phyloP scores from a whole-genome alignment of 2,113 vertebrate species.

The Mormyrus iriodes region DNA sequence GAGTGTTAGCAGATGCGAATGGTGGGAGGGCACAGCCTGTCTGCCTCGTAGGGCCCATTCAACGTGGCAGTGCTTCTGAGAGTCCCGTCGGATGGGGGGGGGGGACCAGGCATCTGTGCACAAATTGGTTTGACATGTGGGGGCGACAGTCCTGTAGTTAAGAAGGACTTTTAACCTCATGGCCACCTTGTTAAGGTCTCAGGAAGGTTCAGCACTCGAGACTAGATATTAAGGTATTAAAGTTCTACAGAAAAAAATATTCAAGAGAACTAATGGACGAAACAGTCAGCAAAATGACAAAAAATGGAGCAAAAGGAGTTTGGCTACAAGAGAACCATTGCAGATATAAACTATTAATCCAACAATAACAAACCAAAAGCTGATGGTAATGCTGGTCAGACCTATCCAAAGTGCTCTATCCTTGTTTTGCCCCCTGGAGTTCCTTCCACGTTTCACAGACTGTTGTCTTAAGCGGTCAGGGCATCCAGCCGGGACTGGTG shows the following conservation, averaged over 20 bases:
- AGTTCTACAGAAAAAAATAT: not conserved
- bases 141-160: not conserved
- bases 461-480: not conserved
- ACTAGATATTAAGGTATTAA: not conserved
- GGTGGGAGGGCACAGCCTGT: not conserved
- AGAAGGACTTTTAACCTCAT: not conserved
- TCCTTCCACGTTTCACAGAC: not conserved
- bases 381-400: not conserved
- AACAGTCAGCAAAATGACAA: not conserved
- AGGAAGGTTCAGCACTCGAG: not conserved
- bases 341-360: not conserved
- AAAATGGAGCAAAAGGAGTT: not conserved
- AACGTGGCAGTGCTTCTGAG: not conserved
- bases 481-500: not conserved
- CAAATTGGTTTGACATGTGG: not conserved
- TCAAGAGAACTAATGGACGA: not conserved
- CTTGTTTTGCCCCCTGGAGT: not conserved
- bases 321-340: not conserved
- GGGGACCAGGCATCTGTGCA: not conserved
- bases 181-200: not conserved
- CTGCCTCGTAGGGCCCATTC: not conserved
- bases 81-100: not conserved
- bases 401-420: not conserved
- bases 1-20: not conserved
- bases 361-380: not conserved